These are phyloP conservation scores for Scolopax rusticola DNA, from an alignment of 2,797 vertebrate genomes.

Conservation along the genomic window DNA sequence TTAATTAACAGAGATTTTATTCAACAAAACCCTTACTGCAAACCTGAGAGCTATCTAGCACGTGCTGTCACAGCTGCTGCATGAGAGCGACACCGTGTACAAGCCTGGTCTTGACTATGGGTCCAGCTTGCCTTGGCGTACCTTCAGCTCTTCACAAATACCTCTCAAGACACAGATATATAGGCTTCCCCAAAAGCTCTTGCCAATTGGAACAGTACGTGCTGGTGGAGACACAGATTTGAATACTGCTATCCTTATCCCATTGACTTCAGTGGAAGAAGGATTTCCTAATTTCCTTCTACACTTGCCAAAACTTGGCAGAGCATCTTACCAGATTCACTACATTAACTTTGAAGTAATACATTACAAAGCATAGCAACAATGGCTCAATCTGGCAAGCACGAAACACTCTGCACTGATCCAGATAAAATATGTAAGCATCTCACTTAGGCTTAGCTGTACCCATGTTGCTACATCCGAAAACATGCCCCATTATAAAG, in stretches of 20 bases:
- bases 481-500: not conserved
- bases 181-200: not conserved
- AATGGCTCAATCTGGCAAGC: constrained; percentile 42
- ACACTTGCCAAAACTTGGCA: constrained; percentile 48
- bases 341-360: constrained; percentile 58
- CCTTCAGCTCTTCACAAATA: not conserved
- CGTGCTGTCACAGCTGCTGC: not conserved
- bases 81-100: not conserved
- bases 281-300: constrained; percentile 44
- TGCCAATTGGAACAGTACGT: not conserved
- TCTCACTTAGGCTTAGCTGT: constrained; percentile 28
- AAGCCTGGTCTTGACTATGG: not conserved
- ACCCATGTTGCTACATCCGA: constrained; percentile 2
- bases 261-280: not conserved
- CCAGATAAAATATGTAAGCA: constrained; percentile 44
- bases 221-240: not conserved
- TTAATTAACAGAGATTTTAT: constrained; percentile 1
- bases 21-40: not conserved
- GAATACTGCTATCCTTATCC: not conserved
- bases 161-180: not conserved
- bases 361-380: constrained; percentile 30
- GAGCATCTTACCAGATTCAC: constrained; percentile 48
- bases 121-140: not conserved
- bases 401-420: not conserved
- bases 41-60: not conserved